Conservation (phyloP, 1,140 invertebrate genomes). For the Tachypleus tridentatus region DNA sequence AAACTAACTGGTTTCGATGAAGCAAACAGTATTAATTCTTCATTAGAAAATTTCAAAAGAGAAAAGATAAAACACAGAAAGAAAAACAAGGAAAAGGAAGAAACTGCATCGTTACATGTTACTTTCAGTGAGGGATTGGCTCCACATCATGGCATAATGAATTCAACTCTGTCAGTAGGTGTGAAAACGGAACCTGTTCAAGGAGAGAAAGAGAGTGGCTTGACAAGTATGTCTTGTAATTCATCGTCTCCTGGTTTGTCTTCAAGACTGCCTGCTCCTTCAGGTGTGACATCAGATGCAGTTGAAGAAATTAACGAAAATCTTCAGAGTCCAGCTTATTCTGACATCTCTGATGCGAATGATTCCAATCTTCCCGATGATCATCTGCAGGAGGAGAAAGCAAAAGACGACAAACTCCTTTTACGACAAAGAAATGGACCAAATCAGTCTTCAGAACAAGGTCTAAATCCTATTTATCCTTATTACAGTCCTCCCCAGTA, state of each 20-base stretch:
- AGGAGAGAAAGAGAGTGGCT: neutral
- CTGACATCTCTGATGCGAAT: slow-evolving; percentile 80
- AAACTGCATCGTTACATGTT: slow-evolving; percentile 1
- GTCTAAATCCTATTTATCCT: slow-evolving; percentile 18
- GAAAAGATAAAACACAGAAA: slow-evolving; percentile 35
- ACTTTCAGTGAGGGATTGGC: too few relatives aligned
- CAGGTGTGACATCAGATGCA: neutral
- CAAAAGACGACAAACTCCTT: slow-evolving; percentile 34
- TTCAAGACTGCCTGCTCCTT: neutral
- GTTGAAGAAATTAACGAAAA: slow-evolving; percentile 42
- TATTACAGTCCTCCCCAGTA: slow-evolving; percentile 59
- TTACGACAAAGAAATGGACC: slow-evolving; percentile 29
- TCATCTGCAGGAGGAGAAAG: too few relatives aligned
- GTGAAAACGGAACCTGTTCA: neutral
- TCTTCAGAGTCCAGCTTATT: slow-evolving; percentile 85
- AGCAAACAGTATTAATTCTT: slow-evolving; percentile 28
- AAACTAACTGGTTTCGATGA: slow-evolving; percentile 36
- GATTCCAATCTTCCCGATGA: slow-evolving; percentile 74
- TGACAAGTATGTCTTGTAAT: neutral
- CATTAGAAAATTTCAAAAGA: slow-evolving; percentile 31
- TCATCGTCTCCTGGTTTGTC: neutral
- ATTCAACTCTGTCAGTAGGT: too few relatives aligned
- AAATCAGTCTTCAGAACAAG: slow-evolving; percentile 22
- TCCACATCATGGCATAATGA: too few relatives aligned
- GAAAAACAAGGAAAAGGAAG: slow-evolving; percentile 33